Evolutionary conservation across 2,113 vertebrate genomes (phyloP).

Genomic region (Pontoporia blainvillei): DNA sequence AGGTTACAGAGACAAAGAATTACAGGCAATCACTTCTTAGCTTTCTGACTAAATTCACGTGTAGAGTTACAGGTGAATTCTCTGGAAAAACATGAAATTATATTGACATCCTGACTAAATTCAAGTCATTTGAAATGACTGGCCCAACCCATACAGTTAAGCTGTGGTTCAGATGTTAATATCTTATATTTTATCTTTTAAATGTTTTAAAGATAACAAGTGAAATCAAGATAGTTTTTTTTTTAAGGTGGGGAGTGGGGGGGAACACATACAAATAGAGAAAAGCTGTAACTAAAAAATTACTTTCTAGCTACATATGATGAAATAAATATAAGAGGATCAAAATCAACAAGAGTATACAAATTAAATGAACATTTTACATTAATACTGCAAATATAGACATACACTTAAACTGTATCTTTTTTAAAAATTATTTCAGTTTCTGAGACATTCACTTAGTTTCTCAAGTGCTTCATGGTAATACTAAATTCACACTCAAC

Average conservation of each 20-base stretch:
- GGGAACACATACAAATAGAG: background rate
- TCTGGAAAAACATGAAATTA: background rate
- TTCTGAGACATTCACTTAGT: slow-evolving; percentile 1
- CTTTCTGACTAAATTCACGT: slow-evolving; percentile 13
- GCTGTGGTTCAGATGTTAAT: background rate
- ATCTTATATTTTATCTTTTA: background rate
- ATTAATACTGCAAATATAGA: background rate
- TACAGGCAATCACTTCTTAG: background rate
- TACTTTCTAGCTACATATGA: background rate
- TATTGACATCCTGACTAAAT: background rate
- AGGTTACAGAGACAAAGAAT: slow-evolving; percentile 12
- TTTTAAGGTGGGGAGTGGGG: background rate
- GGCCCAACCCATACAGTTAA: background rate
- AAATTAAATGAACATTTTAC: slow-evolving; percentile 26
- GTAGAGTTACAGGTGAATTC: background rate
- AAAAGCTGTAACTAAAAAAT: background rate
- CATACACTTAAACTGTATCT: background rate
- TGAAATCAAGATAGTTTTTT: background rate
- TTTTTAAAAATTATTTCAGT: slow-evolving; percentile 10
- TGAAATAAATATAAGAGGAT: background rate
- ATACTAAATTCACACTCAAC: background rate
- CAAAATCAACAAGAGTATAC: background rate
- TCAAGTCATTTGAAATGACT: slow-evolving; percentile 37
- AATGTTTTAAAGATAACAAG: background rate
- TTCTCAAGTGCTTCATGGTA: background rate